Conservation (phyloP, 1,140 invertebrate genomes). For the Telenomus remus region DNA sequence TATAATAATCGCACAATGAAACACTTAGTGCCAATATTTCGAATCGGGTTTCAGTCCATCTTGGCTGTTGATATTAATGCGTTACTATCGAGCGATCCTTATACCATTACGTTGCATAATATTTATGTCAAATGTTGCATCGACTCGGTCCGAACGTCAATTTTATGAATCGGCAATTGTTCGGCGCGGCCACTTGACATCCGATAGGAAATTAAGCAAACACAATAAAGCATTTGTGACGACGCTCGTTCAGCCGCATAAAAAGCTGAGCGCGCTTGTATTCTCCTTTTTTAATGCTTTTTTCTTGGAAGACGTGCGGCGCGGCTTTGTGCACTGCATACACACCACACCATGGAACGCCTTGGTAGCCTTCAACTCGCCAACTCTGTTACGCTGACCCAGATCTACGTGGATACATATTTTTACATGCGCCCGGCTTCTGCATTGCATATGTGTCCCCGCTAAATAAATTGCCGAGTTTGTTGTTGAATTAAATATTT, state of each 20-base stretch:
- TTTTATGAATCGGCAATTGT: slow-evolving; percentile 54
- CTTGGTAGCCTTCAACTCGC: slow-evolving; percentile 22
- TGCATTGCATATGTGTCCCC: slow-evolving; percentile 18
- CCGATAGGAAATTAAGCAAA: slow-evolving; percentile 52
- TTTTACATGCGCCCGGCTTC: slow-evolving; percentile 26
- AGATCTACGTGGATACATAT: slow-evolving; percentile 36
- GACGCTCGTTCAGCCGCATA: slow-evolving; percentile 26
- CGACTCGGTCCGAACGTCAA: slow-evolving; percentile 21
- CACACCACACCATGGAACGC: slow-evolving; percentile 14
- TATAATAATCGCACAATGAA: slow-evolving; percentile 30
- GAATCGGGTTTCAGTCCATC: slow-evolving; percentile 2
- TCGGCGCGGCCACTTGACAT: slow-evolving; percentile 43
- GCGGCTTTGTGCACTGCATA: slow-evolving; percentile 28
- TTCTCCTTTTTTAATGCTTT: slow-evolving; percentile 15
- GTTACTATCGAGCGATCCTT: slow-evolving; percentile 15
- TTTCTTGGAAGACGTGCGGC: slow-evolving; percentile 40
- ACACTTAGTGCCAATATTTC: slow-evolving; percentile 34
- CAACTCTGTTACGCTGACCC: slow-evolving; percentile 45
- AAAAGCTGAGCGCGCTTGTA: slow-evolving; percentile 19
- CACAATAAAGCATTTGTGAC: slow-evolving; percentile 39
- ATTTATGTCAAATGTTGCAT: slow-evolving; percentile 30
- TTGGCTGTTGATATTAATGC: slow-evolving; percentile 20
- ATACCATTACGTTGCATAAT: slow-evolving; percentile 42
- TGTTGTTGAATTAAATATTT: background rate
- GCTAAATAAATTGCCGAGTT: slow-evolving; percentile 29